Base-by-base conservation (phyloP, 2,113 vertebrate species). In the Engystomops pustulosus region DNA sequence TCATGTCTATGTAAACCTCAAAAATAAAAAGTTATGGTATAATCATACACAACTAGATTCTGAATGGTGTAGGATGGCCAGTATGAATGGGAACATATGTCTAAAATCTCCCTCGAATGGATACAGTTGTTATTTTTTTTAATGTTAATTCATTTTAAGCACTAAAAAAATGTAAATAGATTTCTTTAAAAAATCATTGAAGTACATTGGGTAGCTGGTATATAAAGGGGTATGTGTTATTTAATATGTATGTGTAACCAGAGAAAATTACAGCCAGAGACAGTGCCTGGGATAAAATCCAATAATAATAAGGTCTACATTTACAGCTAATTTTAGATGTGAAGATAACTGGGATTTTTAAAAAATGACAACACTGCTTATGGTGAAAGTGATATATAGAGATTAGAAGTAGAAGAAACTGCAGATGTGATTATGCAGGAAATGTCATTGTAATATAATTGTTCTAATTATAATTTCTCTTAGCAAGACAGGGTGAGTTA, bases 321-420 rank as follows among this genome's bases (percentile, higher is more conserved):
- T 87, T 90, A 86, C 79, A 75, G 80, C 87, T 90, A 89, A 92
- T 87, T 91, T 84, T 87, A 90, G 88, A 90, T 91, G 87, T 91
- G 85, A 89, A 88, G 88, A 91, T 91, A 90, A 91, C 86, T 85
- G 84, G 86, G 88, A 89, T 87, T 90, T 89, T 82, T 47, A 90
- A 89, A 81, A 90, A 89, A 90, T 58, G 49, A 69, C 89, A 92
- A 90, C 83, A 51, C 80, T 89, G 89, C 88, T 87, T 88, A 86
- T 87, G 89, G 79, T 90, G 88, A 87, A 87, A 87, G 77, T 80
- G 45, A 70, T 90, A 88, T 91, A 89, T 87, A 84, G 88, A 88
- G 74, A 88, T 80, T 86, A 38, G 87, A 90, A 88, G 75, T 87
- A 80, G 87, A 49, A 68, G 87, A 90, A 89, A 76, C 86, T 88